Percentiles rank a stretch among this genome's conserved stretches.
Conservation (phyloP, 2,888 invertebrate genomes). For the Melipona beecheii region DNA sequence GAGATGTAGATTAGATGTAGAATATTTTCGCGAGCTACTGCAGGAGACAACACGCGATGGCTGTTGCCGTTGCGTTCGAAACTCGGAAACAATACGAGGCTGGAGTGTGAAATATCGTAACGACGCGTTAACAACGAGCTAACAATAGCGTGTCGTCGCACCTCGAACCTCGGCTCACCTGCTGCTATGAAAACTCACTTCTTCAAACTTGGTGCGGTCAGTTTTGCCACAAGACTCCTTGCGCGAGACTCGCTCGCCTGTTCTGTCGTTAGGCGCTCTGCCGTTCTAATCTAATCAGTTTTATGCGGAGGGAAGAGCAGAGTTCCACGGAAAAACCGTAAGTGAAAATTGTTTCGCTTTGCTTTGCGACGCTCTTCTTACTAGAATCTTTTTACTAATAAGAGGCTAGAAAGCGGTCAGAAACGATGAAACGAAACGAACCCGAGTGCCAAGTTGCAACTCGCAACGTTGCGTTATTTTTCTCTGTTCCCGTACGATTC, state of each 20-base stretch:
- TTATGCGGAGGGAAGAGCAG: background rate
- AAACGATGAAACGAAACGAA: too few relatives aligned
- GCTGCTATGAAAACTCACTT: conserved; percentile 39
- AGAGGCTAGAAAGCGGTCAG: too few relatives aligned
- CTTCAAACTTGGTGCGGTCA: conserved; percentile 18
- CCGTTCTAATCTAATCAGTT: background rate
- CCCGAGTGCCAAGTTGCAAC: background rate
- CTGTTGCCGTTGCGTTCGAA: conserved; percentile 28
- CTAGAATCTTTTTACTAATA: too few relatives aligned
- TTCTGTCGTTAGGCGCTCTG: background rate
- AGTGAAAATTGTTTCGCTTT: conserved; percentile 1
- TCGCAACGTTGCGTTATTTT: conserved; percentile 14
- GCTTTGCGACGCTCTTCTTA: too few relatives aligned
- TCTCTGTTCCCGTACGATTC: background rate
- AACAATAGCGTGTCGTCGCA: conserved; percentile 61
- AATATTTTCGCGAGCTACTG: too few relatives aligned
- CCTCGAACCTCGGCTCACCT: conserved; percentile 67
- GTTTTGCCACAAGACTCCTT: conserved; percentile 9
- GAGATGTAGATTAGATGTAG: too few relatives aligned
- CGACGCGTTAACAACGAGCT: conserved; percentile 81
- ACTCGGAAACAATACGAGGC: conserved; percentile 54
- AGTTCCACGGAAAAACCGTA: conserved; percentile 4
- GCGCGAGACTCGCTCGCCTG: background rate
- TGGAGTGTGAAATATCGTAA: conserved; percentile 82
- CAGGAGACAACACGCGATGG: background rate